Base-by-base conservation (phyloP, 2,797 vertebrate genomes). In the Neosilurus hyrtlii region DNA sequence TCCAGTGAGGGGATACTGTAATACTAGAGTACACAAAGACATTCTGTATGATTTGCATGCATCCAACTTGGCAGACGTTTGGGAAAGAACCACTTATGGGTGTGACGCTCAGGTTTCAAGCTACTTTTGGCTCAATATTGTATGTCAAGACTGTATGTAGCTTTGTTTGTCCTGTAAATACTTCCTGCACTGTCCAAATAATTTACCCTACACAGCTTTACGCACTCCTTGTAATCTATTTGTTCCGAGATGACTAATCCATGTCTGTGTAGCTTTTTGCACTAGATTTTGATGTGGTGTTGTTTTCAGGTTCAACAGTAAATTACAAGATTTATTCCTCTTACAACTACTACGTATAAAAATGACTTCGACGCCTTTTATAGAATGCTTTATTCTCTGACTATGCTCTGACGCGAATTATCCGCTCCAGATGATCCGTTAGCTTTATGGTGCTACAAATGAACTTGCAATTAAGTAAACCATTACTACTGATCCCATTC, bases 71-170 rank as follows among this genome's bases (percentile, higher is more conserved):
- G 30, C 52, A 59, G 20, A 16, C 12, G 54, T 37, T 74, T 75
- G 20, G 2, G 11, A 4, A 59, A 35, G 26, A 75, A 59, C 10
- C 18, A 7, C 20, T 3, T 22, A 59, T 18, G 18, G 18, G 18
- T 75, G 30, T 75, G 54, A 37, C 35, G 18, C 54, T 75, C 30
- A 72, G 49, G 70, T 73, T 6, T 73, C 70, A 59, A 76, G 56
- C 56, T 61, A 43, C 73, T 61, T 76, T 61, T n/a, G 6, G 12
- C 30, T 35, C 4, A 16, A 8, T 61, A 37, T 20, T 76, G 73
- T 22, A 12, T 15, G 11, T 22, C 54, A 61, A 18, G 73, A 37
- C 35, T 43, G 4, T 76, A 35, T 9, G 49, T 73, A 35, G 16
- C 26, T 56, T 74, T 74, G 22, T 14, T 51, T 70, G 67, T 72